Evolutionary conservation across 2,888 invertebrate genomes (phyloP).

Genomic region (Athalia circularis): DNA sequence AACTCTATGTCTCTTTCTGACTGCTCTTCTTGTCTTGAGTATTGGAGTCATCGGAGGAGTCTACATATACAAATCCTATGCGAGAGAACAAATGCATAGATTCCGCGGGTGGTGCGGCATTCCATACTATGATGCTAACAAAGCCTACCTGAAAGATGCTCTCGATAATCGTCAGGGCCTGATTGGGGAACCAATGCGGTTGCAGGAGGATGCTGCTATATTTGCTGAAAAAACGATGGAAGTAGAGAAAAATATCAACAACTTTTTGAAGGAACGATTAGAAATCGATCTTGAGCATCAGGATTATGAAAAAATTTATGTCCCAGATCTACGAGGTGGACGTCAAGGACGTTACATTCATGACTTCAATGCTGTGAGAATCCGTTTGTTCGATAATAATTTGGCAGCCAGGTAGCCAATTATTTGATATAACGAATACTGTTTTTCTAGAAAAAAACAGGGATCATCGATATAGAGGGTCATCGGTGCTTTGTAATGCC

Average conservation of each 20-base stretch:
- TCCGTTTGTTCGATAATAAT: background rate
- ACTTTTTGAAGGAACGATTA: slow-evolving; percentile 85
- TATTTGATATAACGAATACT: slow-evolving; percentile 13
- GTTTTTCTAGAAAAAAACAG: slow-evolving; percentile 79
- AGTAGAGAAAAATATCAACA: slow-evolving; percentile 50
- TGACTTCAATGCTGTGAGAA: slow-evolving; percentile 86
- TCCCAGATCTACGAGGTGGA: slow-evolving; percentile 89
- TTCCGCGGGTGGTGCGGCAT: slow-evolving; percentile 84
- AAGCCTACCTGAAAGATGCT: slow-evolving; percentile 55
- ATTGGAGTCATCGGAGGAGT: slow-evolving; percentile 82
- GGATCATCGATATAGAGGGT: slow-evolving; percentile 85
- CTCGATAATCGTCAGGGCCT: slow-evolving; percentile 50
- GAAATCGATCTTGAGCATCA: slow-evolving; percentile 85
- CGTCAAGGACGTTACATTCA: slow-evolving; percentile 92
- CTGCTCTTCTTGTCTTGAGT: slow-evolving; percentile 83
- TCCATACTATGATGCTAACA: slow-evolving; percentile 75
- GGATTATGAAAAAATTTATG: slow-evolving; percentile 89
- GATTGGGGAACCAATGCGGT: slow-evolving; percentile 44
- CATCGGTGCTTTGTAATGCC: slow-evolving; percentile 94
- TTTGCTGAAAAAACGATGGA: slow-evolving; percentile 55
- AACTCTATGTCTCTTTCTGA: slow-evolving; percentile 82
- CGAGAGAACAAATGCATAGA: slow-evolving; percentile 78
- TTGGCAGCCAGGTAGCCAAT: background rate
- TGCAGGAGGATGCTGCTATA: slow-evolving; percentile 61
- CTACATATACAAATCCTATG: slow-evolving; percentile 85